Conservation (phyloP, 2,797 vertebrate genomes). For the Premnoplex brunnescens region DNA sequence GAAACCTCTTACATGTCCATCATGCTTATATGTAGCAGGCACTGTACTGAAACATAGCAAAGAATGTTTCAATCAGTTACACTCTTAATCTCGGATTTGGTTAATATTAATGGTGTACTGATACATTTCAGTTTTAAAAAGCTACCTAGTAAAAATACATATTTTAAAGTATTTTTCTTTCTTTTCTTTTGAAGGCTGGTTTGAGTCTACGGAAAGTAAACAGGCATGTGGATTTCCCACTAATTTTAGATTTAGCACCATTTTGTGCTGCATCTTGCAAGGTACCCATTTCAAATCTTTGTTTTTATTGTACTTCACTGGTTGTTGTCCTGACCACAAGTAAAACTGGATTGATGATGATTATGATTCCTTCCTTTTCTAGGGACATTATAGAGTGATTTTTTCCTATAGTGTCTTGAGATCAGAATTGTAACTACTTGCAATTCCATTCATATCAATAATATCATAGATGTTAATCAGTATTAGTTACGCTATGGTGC, state of each 20-base stretch:
- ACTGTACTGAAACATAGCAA: neutral
- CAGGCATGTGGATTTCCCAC: conserved; percentile 94
- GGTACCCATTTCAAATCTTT: conserved; percentile 75
- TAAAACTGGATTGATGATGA: neutral
- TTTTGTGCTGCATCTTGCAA: conserved; percentile 95
- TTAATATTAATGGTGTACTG: neutral
- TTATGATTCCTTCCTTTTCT: neutral
- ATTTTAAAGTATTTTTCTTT: neutral
- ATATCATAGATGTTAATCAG: neutral
- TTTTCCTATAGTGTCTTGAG: neutral
- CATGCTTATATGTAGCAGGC: neutral
- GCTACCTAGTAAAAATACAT: neutral
- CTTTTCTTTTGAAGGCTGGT: conserved; percentile 82
- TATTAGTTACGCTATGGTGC: neutral
- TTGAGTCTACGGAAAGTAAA: conserved; percentile 96
- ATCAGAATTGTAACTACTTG: neutral
- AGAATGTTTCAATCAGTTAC: neutral
- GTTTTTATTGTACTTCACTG: neutral
- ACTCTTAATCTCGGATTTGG: neutral
- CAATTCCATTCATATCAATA: neutral
- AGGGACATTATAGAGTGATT: neutral
- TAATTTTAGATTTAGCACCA: conserved; percentile 90
- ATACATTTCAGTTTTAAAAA: neutral
- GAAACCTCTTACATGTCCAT: neutral
- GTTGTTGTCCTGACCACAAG: neutral